A percentile compares a stretch with the other conserved stretches of the same genome.
These are phyloP conservation scores for Eublepharis macularius DNA, from an alignment of 2,113 vertebrate species.

Conservation along the genomic window DNA sequence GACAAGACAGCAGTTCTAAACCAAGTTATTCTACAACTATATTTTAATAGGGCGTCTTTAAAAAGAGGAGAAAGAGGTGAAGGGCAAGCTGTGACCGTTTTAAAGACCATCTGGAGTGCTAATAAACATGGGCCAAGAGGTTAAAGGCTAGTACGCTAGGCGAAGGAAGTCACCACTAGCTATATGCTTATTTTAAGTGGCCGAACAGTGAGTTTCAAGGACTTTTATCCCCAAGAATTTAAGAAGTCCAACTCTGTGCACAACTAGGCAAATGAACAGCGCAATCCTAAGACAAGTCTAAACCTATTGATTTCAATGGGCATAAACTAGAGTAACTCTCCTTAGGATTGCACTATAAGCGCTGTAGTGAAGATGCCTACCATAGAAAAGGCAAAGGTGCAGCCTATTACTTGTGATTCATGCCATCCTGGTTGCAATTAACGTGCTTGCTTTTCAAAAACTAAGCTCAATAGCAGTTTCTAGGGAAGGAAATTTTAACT, in stretches of 20 bases:
- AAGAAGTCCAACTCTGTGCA: fast-evolving
- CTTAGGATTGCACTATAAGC: no score
- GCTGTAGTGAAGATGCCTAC: neutral
- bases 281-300: no score
- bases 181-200: neutral
- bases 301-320: no score
- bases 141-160: neutral
- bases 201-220: fast-evolving
- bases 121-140: no score
- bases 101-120: neutral
- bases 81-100: neutral
- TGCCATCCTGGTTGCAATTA: neutral
- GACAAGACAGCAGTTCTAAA: neutral
- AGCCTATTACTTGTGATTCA: neutral
- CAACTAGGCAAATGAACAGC: neutral
- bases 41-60: neutral
- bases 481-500: neutral
- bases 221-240: fast-evolving
- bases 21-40: neutral
- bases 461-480: neutral
- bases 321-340: no score
- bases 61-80: no score
- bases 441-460: neutral
- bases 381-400: fast-evolving
- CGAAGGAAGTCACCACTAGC: neutral